Evolutionary conservation across 2,797 vertebrate species (phyloP), one percentile per base, ranked within the genome.

Genomic region (Mormyrus proboscirostris): DNA sequence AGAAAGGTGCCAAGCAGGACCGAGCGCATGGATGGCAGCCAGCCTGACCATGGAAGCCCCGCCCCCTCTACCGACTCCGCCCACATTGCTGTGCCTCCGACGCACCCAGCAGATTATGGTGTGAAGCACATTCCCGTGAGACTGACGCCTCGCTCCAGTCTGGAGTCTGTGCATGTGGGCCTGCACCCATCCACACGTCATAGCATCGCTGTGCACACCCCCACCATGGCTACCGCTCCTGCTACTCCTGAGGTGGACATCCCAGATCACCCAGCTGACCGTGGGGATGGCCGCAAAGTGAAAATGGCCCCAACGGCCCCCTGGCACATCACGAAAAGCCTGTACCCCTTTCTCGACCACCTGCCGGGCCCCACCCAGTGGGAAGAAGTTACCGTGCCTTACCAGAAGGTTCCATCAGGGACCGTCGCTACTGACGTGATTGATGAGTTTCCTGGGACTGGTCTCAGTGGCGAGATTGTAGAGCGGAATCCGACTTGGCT

Each of bases 401-500:
- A 91, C n/a, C 88, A 90, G 82, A 88, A 86, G 79, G 89, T 79
- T 10, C 91, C 93, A 22, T 33, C 0, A 49, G 92, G 92, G 82
- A 92, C 92, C 79, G 38, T 25, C 3, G 14, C 65, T 44, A 82
- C 89, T 14, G 83, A 65, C 44, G 85, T 50, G 92, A 93, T 89
- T 59, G 92, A 90, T 0, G n/a, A 88, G 83, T 47, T 94, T 90
- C 93, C 94, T 7, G 93, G 93, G 90, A 90, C 90, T 0, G 90
- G 88, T 0, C 92, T 92, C 2, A 94, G 94, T 76, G 94, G 95
- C 1, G 94, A 92, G 88, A 93, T 95, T 89, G 49, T 91, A 0
- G 93, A 96, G 59, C 95, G 93, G 91, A 94, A 93, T 90, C 94
- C 97, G 8, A 96, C 96, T 0, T 95, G 96, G 0, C 93, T 94